Evolutionary conservation across 2,797 vertebrate genomes (phyloP), one percentile per base, ranked within the genome.

Genomic region (Petrocephalus sullivani): DNA sequence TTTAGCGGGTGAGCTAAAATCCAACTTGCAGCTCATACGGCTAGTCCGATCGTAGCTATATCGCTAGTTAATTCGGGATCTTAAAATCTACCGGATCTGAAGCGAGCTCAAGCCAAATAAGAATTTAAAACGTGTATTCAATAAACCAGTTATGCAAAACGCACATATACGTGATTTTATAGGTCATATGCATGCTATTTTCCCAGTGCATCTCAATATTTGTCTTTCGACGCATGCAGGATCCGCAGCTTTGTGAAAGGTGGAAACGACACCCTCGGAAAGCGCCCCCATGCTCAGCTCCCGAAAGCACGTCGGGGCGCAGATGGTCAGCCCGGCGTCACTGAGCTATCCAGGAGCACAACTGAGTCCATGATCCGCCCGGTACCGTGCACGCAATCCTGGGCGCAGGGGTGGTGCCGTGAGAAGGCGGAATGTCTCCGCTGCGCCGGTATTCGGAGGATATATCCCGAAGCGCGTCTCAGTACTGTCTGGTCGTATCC

Each of bases 311-410:
- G 51, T 84, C 49, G 51, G 82, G 82, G 49, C 51, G 51, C 82
- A 14, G 51, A 84, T 41, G 49, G 8, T 57, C 84, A 78, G 58
- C 81, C 57, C 49, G 75, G 60, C 58, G 82, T 64, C 51, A 84
- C 51, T 14, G 51, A 84, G 82, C 82, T 49, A 49, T 54, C 49
- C 23, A 28, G 85, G 87, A 64, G 86, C 90, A 90, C 89, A 81
- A 75, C 64, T 86, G 81, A 5, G 12, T 8, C 86, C 23, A 41
- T 89, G 56, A 53, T 86, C 14, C 23, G 3, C 53, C 14, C 51
- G 85, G 53, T 23, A 85, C 53, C 28, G 21, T 58, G 84, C 84
- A 58, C 84, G 54, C 23, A 57, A 37, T 37, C 53, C 84, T 58
- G 21, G n/a, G 54, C 14, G 28, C 64, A 67, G n/a, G 6, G 23